Conservation (phyloP, 1,140 invertebrate species). For the Drosophila biarmipes region DNA sequence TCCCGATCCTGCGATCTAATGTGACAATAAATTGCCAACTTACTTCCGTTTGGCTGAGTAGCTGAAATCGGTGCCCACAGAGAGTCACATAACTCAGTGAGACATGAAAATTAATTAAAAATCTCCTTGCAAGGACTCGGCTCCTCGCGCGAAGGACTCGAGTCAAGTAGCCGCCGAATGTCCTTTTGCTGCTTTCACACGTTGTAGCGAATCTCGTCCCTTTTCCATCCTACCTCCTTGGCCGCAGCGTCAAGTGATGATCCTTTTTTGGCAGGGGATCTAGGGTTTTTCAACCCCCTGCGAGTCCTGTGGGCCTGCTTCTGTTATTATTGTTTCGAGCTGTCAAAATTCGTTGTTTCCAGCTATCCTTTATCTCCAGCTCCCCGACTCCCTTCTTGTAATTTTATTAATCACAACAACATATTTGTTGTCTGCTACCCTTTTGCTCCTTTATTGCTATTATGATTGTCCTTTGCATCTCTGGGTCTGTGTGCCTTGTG, state of each 20-base stretch:
- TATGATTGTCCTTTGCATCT: constrained; percentile 40
- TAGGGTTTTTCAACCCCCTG: constrained; percentile 58
- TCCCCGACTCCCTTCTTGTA: constrained; percentile 54
- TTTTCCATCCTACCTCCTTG: constrained; percentile 27
- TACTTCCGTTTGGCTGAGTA: constrained; percentile 59
- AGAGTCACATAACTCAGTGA: constrained; percentile 69
- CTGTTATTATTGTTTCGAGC: constrained; percentile 72
- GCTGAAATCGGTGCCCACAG: constrained; percentile 51
- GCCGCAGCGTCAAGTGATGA: constrained; percentile 74
- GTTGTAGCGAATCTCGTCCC: constrained; percentile 41
- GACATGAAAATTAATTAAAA: constrained; percentile 80
- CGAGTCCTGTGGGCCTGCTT: constrained; percentile 34
- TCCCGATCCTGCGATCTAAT: constrained; percentile 10
- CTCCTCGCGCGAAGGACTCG: not conserved
- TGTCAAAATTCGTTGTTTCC: constrained; percentile 70
- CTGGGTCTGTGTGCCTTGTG: constrained; percentile 30
- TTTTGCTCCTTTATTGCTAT: constrained; percentile 11
- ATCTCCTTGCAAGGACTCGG: constrained; percentile 19
- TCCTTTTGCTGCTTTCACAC: constrained; percentile 73
- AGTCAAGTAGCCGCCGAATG: constrained; percentile 64
- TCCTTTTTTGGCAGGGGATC: constrained; percentile 45
- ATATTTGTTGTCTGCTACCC: constrained; percentile 59
- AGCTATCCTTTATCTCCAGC: constrained; percentile 7
- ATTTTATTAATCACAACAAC: constrained; percentile 83
- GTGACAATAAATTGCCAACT: constrained; percentile 62